Evolutionary conservation across 2,797 vertebrate species (phyloP).

Genomic region (Balearica regulorum): DNA sequence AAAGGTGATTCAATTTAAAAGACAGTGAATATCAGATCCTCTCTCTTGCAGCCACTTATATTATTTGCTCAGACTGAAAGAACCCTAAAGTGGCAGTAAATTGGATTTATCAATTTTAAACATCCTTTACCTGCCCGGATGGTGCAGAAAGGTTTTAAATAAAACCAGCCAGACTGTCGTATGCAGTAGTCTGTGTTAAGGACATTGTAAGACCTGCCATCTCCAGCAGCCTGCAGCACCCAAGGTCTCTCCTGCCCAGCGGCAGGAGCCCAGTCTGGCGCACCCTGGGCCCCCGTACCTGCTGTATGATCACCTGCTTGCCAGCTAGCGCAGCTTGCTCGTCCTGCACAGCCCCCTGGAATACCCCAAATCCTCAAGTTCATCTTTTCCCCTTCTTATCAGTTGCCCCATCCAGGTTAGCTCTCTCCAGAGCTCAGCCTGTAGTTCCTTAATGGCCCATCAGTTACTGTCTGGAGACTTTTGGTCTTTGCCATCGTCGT

Average conservation of each 20-base stretch:
- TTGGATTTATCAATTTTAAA: neutral
- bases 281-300: neutral
- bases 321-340: neutral
- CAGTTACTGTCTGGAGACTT: neutral
- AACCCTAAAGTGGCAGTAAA: neutral
- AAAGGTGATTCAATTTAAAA: neutral
- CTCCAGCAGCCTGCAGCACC: neutral
- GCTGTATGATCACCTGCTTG: neutral
- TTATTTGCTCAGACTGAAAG: neutral
- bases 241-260: neutral
- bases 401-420: no score
- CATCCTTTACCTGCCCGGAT: neutral
- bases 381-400: neutral
- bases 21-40: neutral
- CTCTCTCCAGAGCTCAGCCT: neutral
- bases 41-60: neutral
- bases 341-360: neutral
- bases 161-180: neutral
- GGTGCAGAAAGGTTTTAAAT: neutral
- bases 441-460: neutral
- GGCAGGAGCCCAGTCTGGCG: neutral
- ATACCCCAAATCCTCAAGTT: neutral
- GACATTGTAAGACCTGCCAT: neutral
- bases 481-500: neutral
- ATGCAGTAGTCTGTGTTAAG: accelerated